phyloP scores from a whole-genome alignment of 2,888 invertebrate species.

The Chymomyza fuscimana region DNA sequence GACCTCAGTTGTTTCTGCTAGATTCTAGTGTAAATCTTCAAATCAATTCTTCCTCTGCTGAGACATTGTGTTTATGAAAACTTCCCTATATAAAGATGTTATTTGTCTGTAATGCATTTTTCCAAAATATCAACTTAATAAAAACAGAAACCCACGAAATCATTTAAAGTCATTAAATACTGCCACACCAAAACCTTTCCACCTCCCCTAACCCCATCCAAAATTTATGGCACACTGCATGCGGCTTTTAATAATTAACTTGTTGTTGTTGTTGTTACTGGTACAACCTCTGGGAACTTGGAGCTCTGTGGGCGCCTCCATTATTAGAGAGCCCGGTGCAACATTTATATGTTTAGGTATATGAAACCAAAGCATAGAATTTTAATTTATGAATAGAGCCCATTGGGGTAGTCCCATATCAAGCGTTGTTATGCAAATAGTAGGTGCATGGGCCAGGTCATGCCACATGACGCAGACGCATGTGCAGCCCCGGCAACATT shows the following conservation, averaged over 20 bases:
- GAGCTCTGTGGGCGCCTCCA: conserved; percentile 15
- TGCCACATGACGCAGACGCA: background rate
- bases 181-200: background rate
- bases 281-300: background rate
- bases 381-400: conserved; percentile 63
- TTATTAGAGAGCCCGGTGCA: conserved; percentile 47
- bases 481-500: conserved; percentile 7
- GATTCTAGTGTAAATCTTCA: too few species aligned
- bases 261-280: conserved; percentile 51
- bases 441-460: background rate
- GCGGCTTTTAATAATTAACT: conserved; percentile 66
- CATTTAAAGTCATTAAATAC: too few species aligned
- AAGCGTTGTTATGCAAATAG: conserved; percentile 53
- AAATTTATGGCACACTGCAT: conserved; percentile 56
- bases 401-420: conserved; percentile 16
- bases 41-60: too few species aligned
- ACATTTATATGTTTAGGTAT: background rate
- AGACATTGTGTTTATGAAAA: too few species aligned
- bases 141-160: too few species aligned
- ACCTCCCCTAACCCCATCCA: background rate
- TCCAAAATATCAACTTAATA: too few species aligned
- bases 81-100: too few species aligned
- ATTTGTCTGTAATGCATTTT: too few species aligned
- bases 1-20: too few species aligned
- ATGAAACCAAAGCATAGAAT: conserved; percentile 26